These are phyloP conservation scores for Troides helena DNA, from an alignment of 2,888 invertebrate species.

Conservation along the genomic window DNA sequence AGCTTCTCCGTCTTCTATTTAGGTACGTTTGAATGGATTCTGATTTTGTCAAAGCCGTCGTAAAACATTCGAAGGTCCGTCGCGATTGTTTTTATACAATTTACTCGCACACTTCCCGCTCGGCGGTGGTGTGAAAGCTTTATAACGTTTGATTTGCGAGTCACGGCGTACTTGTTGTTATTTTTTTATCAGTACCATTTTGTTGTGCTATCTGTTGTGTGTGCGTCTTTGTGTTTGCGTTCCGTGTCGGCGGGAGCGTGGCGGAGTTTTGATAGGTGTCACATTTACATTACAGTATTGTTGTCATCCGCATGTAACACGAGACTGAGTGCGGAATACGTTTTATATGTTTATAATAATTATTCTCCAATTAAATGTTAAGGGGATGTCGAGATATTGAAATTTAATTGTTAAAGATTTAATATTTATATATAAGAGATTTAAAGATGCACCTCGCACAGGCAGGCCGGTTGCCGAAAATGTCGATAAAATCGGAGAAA, in stretches of 20 bases:
- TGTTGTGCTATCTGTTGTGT: slow-evolving; percentile 62
- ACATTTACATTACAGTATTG: slow-evolving; percentile 70
- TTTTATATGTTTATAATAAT: slow-evolving; percentile 1
- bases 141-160: slow-evolving; percentile 73
- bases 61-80: slow-evolving; percentile 67
- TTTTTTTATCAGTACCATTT: slow-evolving; percentile 56
- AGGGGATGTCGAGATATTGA: no score
- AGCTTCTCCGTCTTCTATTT: slow-evolving; percentile 68
- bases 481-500: no score
- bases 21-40: slow-evolving; percentile 72
- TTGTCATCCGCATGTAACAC: slow-evolving; percentile 51
- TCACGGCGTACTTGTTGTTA: slow-evolving; percentile 68
- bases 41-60: slow-evolving; percentile 75
- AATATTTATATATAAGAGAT: no score
- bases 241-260: slow-evolving; percentile 57
- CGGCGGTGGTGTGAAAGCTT: slow-evolving; percentile 52
- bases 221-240: slow-evolving; percentile 32
- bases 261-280: slow-evolving; percentile 74
- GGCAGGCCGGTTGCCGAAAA: no score
- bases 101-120: slow-evolving; percentile 60
- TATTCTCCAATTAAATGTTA: no score
- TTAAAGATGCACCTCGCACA: no score
- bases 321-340: slow-evolving; percentile 52
- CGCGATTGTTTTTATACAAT: slow-evolving; percentile 77
- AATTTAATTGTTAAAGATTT: no score